These are phyloP conservation scores for Drosophila novamexicana DNA, from an alignment of 1,140 invertebrate species.

Conservation along the genomic window DNA sequence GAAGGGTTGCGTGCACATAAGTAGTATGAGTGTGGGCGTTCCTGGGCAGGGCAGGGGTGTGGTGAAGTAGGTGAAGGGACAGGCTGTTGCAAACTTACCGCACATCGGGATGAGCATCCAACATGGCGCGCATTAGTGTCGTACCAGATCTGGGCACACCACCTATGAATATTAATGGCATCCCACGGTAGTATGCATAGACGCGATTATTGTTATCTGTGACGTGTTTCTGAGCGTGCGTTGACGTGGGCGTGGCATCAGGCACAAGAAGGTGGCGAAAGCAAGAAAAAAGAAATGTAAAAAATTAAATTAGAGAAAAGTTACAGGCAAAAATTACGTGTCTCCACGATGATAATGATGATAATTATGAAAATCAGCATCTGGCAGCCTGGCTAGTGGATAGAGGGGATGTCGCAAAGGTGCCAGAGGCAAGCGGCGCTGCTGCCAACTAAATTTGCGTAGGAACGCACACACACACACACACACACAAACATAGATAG, in stretches of 20 bases:
- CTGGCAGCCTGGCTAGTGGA: constrained; percentile 1
- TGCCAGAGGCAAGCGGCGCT: constrained; percentile 25
- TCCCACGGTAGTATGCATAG: constrained; percentile 92
- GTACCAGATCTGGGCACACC: constrained; percentile 98
- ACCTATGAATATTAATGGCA: constrained; percentile 98
- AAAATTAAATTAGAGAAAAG: constrained; percentile 77
- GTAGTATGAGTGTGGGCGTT: background rate
- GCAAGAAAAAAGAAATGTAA: constrained; percentile 11
- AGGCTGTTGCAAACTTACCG: constrained; percentile 86
- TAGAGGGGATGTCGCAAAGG: constrained; percentile 25
- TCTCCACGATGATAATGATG: constrained; percentile 26
- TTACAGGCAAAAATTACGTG: constrained; percentile 66
- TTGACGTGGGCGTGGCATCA: constrained; percentile 8
- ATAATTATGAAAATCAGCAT: constrained; percentile 31
- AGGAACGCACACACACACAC: background rate
- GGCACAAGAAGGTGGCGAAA: constrained; percentile 19
- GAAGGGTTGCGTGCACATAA: background rate
- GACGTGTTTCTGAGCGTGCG: constrained; percentile 85
- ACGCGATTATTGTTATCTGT: constrained; percentile 87
- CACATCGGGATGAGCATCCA: constrained; percentile 99
- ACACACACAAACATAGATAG: background rate
- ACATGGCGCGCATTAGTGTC: constrained; percentile 98
- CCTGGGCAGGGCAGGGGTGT: background rate
- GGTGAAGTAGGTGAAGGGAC: background rate
- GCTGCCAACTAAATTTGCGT: constrained; percentile 43